These are phyloP conservation scores for Heliconius ethilla DNA, from an alignment of 2,888 invertebrate genomes.

Conservation along the genomic window DNA sequence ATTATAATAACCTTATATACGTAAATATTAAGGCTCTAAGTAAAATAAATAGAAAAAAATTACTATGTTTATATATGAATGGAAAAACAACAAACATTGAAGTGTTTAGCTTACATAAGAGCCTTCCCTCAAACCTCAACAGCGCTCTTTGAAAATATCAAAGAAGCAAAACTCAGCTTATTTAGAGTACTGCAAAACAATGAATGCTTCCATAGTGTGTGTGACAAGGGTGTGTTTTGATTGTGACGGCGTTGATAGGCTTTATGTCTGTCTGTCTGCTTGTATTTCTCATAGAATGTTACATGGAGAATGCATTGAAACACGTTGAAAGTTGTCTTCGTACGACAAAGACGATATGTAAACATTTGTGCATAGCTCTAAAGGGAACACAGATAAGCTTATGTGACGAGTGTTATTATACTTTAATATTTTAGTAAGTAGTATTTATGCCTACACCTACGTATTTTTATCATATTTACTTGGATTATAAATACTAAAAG, in stretches of 20 bases:
- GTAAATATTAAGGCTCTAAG: neutral
- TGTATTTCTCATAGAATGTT: slow-evolving; percentile 30
- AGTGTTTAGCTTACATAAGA: slow-evolving; percentile 8
- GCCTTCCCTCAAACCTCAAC: slow-evolving; percentile 5
- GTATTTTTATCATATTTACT: too few relatives aligned
- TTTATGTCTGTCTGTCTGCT: slow-evolving; percentile 12
- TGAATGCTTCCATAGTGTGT: slow-evolving; percentile 9
- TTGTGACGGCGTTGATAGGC: slow-evolving; percentile 32
- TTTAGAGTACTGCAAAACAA: slow-evolving; percentile 15
- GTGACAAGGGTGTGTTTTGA: slow-evolving; percentile 30
- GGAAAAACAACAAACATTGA: slow-evolving; percentile 20
- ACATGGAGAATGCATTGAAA: slow-evolving; percentile 29
- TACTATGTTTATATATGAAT: slow-evolving; percentile 13
- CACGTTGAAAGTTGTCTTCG: slow-evolving; percentile 27
- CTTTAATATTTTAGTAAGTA: neutral
- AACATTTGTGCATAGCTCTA: slow-evolving; percentile 34
- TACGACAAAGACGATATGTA: slow-evolving; percentile 39
- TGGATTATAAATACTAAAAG: too few relatives aligned
- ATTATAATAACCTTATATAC: neutral
- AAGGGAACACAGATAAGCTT: slow-evolving; percentile 33
- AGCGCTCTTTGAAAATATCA: slow-evolving; percentile 15
- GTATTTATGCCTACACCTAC: neutral
- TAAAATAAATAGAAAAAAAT: neutral
- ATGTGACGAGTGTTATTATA: neutral
- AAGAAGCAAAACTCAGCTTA: slow-evolving; percentile 22